Evolutionary conservation across 1,140 invertebrate genomes (phyloP), one percentile per base, ranked within the genome.

Genomic region (Caligus rogercresseyi): DNA sequence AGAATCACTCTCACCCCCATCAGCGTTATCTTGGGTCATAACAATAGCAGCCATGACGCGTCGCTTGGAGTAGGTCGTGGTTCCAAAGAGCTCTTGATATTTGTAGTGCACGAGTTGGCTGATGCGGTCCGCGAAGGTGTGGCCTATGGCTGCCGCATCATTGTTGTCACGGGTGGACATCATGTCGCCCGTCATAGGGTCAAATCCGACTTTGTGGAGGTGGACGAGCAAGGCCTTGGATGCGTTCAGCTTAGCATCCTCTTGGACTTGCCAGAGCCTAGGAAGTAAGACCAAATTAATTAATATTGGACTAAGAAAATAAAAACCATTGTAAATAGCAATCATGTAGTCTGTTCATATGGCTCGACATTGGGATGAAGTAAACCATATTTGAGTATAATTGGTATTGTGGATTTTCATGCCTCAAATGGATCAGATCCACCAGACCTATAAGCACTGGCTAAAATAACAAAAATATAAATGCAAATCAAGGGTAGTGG

Each of bases 161-260:
- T 62, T 54, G 52, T 54, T 20, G 3, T 26, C 7, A 11, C 25
- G 18, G 16, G 57, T 60, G 21, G 20, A 24, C 57, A 60, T 60
- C 57, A 60, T 60, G 21, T 54, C 60, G 2, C 60, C 60, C 1
- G 60, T 62, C 31, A 62, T 54, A 3, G 60, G 60, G 54, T 62
- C 60, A 53, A 62, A 62, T 23, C 52, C 60, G 19, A 62, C 60
- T 23, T 62, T 52, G 31, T 62, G 60, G n/a, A 62, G 43, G 25
- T 62, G 60, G 13, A 62, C 60, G 2, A 62, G 25, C 1, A 62
- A 21, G 1, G 60, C 60, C 23, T 62, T 62, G 31, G 43, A 54
- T n/a, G 60, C 60, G 23, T 62, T 52, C 14, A 62, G 52, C 20
- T 62, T 62, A 52, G 60, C 60, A 62, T 62, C 60, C 25, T 62